Conservation (phyloP, 2,113 vertebrate genomes). For the Eleginops maclovinus region DNA sequence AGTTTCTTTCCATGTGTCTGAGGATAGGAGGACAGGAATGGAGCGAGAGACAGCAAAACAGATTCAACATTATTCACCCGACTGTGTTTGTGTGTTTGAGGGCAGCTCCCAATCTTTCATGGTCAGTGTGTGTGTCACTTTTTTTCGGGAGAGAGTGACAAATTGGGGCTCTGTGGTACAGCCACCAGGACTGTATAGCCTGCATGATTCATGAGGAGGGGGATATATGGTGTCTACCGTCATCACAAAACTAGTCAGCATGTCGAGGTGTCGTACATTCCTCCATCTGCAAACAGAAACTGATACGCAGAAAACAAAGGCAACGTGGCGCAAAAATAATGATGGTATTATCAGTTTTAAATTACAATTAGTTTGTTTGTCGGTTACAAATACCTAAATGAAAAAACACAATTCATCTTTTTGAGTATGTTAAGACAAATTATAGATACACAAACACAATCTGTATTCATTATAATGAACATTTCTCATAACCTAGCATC, state of each 20-base stretch:
- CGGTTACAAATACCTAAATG: too few species aligned
- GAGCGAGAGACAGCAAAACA: constrained; percentile 1
- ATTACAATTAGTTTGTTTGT: too few species aligned
- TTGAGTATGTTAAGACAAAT: not conserved
- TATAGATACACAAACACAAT: not conserved
- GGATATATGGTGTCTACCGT: constrained; percentile 21
- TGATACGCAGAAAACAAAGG: not conserved
- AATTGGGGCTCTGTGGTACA: constrained; percentile 58
- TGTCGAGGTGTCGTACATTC: constrained; percentile 2
- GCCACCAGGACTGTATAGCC: not conserved
- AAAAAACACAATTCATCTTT: not conserved
- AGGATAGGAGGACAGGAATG: constrained; percentile 2
- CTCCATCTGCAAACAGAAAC: not conserved
- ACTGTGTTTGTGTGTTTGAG: constrained; percentile 15
- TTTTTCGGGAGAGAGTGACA: constrained; percentile 53
- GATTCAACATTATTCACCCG: constrained; percentile 40
- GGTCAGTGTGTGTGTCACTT: constrained; percentile 16
- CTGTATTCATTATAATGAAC: not conserved
- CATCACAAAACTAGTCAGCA: constrained; percentile 34
- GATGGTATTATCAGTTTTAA: not conserved
- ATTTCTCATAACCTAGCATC: not conserved
- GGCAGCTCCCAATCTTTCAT: constrained; percentile 10
- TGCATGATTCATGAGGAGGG: constrained; percentile 69
- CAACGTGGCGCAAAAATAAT: not conserved
- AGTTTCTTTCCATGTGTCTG: not conserved